Evolutionary conservation across 2,113 vertebrate species (phyloP), one percentile per base, ranked within the genome.

Genomic region (Phrynocephalus versicolor): DNA sequence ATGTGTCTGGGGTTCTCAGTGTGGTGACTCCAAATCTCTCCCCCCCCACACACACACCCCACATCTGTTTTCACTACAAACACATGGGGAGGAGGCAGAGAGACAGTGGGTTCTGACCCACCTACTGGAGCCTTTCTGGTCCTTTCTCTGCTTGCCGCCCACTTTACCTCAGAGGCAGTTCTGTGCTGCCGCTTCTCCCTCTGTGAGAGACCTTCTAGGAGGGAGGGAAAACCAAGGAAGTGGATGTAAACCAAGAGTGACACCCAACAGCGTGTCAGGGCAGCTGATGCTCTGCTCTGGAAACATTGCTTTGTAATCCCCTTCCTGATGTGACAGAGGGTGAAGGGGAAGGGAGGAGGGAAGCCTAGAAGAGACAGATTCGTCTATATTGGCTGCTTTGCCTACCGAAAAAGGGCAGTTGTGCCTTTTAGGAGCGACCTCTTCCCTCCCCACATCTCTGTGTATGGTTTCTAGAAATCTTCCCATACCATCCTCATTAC

Each of bases 281-380:
- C 60, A 79, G 76, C 76, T 84, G 86, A 84, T 45, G 58, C 33
- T 9, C 75, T 67, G 82, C 76, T 51, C 45, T 71, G 55, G 51
- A 58, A 67, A 80, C 64, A 25, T 73, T 80, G 41, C 58, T 16
- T n/a, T 67, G 76, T 41, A 58, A 74, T 57, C 58, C 81, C 65
- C 39, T 73, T 57, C 27, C 1, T 79, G 75, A 79, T 67, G 39
- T 74, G 74, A 58, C 77, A 79, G 75, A 39, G 55, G 77, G 33
- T 57, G 72, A 79, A 65, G 35, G 37, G 41, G 16, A 12, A 23
- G 35, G 45, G n/a, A n/a, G n/a, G n/a, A n/a, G n/a, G 39, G 2
- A 6, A 23, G 30, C 27, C 37, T 12, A 33, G 27, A 74, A 64
- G 72, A 45, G 57, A 21, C 39, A n/a, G 2, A 21, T 72, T 27